Evolutionary conservation across 2,113 vertebrate species (phyloP), one percentile per base, ranked within the genome.

Genomic region (Xiphophorus couchianus): DNA sequence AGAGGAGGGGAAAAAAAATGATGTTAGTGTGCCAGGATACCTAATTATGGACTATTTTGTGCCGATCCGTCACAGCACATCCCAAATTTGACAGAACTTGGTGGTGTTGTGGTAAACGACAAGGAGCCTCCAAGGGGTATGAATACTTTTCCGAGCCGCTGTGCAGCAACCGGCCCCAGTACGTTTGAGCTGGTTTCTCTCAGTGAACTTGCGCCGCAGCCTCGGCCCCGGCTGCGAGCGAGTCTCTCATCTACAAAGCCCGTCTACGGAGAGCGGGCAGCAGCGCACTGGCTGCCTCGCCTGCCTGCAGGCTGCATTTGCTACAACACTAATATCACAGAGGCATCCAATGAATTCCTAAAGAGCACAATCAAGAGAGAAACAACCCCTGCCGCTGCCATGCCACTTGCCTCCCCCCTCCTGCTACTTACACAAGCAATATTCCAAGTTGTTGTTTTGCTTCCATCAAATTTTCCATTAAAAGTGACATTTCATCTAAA

Each of bases 401-500:
- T 76, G 74, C 74, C 89, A 87, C 75, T 84, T 81, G 70, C 75
- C 79, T 85, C 0, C 65, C 80, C 74, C 44, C 75, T 84, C 70
- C 81, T 84, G 78, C 84, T 90, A 90, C 91, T 88, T 87, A 79
- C 81, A 84, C 82, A 74, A 77, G 80, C 90, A 90, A 91, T 88
- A 88, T 92, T 93, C 86, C 88, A 68, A 84, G 87, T 39, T 84
- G 86, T 92, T 92, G 90, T 93, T 94, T 92, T 91, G 92, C 91
- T 93, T 94, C 93, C 90, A 94, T 96, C 92, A 93, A 85, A 90
- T 90, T 94, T 93, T 93, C 95, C 94, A 94, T 96, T 96, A 96
- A 96, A 95, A 94, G 91, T 96, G 94, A 95, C 93, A 94, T 95
- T 95, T 95, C 90, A 94, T 95, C 94, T 93, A 94, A 95, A 95